Base-by-base conservation (phyloP, 2,113 vertebrate genomes). In the Pelobates fuscus region DNA sequence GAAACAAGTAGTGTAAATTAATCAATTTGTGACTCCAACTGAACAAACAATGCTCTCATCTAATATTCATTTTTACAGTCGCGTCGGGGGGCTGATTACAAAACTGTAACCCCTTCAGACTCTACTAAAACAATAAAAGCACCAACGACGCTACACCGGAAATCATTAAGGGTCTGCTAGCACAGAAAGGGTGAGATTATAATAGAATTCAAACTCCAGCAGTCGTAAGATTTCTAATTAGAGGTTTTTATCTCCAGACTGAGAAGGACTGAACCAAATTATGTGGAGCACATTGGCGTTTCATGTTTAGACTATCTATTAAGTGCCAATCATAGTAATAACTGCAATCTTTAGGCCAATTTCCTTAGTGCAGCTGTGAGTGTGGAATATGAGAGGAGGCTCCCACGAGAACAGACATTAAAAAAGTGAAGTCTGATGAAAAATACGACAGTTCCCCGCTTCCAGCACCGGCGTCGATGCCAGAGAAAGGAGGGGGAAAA, bases 301-400 rank as follows among this genome's bases (percentile, higher is more conserved):
- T 87, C 84, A 86, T 90, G 84, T 91, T 91, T 88, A 89, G 85
- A 83, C 88, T 88, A 89, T 84, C 88, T 86, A 91, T 91, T 91
- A 92, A 83, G 86, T 89, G 91, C 82, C 91, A 91, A 78, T 93
- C 91, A 93, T 86, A 84, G 82, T 92, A 93, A 93, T 93, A 93
- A 91, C 86, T 85, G 90, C 90, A 92, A 93, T 93, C 87, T 91
- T 82, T 88, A 80, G 86, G 80, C 88, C 89, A 88, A 91, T 92
- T 91, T 89, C 83, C 89, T 67, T 80, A 78, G 82, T 88, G 88
- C 90, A 93, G 90, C 90, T 92, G 91, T 91, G 90, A n/a, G n/a
- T 88, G 87, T 79, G 90, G 88, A 92, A 88, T 90, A 87, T 86
- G 78, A 80, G 84, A 83, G 87, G 88, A 80, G 85, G 87, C 80